Conservation (phyloP, 2,888 invertebrate species). For the Ichneumoninae sp. region DNA sequence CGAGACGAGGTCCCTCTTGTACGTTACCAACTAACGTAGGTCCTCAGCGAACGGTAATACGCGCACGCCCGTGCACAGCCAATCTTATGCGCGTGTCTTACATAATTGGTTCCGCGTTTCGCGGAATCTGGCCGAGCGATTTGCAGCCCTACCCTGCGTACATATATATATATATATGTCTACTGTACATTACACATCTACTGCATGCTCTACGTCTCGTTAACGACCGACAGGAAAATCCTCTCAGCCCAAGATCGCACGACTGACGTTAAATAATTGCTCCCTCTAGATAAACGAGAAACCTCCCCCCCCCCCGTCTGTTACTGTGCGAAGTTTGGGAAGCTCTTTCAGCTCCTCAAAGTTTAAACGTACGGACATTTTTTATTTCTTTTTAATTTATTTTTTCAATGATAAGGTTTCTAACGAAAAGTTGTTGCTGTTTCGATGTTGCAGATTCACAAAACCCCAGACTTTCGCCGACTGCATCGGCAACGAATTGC, state of each 20-base stretch:
- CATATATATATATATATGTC: neutral
- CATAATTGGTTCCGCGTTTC: slow-evolving; percentile 58
- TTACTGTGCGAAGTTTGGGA: slow-evolving; percentile 11
- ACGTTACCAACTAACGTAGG: slow-evolving; percentile 27
- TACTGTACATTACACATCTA: slow-evolving; percentile 3
- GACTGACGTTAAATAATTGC: slow-evolving; percentile 56
- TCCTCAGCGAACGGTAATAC: slow-evolving; percentile 7
- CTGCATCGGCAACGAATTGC: slow-evolving; percentile 98
- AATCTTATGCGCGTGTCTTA: slow-evolving; percentile 51
- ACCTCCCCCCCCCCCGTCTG: neutral
- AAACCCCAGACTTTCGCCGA: slow-evolving; percentile 99
- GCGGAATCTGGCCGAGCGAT: slow-evolving; percentile 53
- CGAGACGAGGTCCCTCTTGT: slow-evolving; percentile 11
- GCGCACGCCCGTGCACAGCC: slow-evolving; percentile 28
- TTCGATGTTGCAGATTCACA: slow-evolving; percentile 92
- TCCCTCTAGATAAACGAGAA: slow-evolving; percentile 18
- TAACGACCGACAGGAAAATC: slow-evolving; percentile 63
- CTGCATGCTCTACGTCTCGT: slow-evolving; percentile 29
- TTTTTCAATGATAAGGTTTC: neutral
- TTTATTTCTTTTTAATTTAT: neutral
- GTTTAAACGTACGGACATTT: neutral
- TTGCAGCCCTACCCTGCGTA: slow-evolving; percentile 34
- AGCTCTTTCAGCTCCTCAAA: neutral
- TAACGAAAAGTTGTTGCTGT: slow-evolving; percentile 50
- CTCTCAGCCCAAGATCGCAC: slow-evolving; percentile 54